Conservation (phyloP, 2,797 vertebrate genomes). For the Sardinella longiceps region DNA sequence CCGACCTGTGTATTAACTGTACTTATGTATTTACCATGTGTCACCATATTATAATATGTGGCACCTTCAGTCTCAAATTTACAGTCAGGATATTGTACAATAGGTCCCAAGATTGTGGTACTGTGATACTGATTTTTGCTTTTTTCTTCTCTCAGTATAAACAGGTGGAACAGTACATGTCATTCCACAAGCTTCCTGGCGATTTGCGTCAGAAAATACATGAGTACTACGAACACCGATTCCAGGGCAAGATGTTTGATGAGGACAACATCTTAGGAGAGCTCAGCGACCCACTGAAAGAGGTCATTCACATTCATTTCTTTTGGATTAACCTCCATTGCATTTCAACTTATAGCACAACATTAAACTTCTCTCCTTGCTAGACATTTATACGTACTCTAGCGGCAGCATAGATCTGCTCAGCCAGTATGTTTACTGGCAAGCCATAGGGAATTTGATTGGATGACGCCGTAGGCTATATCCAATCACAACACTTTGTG, state of each 20-base stretch:
- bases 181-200: conserved; percentile 93
- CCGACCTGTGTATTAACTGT: too few relatives aligned
- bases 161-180: conserved; percentile 99
- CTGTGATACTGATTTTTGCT: not conserved
- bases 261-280: conserved; percentile 86
- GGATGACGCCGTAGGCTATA: too few relatives aligned
- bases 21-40: too few relatives aligned
- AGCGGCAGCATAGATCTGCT: too few relatives aligned
- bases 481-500: too few relatives aligned
- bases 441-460: too few relatives aligned
- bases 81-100: too few relatives aligned
- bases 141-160: conserved; percentile 82
- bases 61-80: too few relatives aligned
- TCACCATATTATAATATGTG: too few relatives aligned
- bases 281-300: conserved; percentile 91
- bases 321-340: not conserved
- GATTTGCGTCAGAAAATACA: conserved; percentile 90
- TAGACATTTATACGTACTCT: too few relatives aligned
- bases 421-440: too few relatives aligned
- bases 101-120: too few relatives aligned
- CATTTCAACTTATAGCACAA: conserved; percentile 54
- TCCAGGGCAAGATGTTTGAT: conserved; percentile 99
- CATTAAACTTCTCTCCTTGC: conserved; percentile 90
- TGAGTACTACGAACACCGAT: conserved; percentile 65
- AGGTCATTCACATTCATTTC: conserved; percentile 73